Percentiles rank a stretch among this genome's conserved stretches.
These are phyloP conservation scores for Pseudachorutes palmiensis DNA, from an alignment of 1,140 invertebrate genomes.

Conservation along the genomic window DNA sequence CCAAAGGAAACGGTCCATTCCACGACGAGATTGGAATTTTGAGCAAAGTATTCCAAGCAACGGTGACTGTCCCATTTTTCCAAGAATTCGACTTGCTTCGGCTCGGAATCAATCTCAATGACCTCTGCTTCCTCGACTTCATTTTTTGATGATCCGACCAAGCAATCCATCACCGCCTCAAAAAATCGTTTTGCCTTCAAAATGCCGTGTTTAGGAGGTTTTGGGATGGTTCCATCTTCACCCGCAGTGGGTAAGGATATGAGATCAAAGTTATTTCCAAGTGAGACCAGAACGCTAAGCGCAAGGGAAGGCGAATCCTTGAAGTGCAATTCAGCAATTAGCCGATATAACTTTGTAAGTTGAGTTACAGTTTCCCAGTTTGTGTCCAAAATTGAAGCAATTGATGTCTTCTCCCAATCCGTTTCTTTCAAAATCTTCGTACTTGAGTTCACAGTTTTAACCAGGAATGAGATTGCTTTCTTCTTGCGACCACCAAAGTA, in stretches of 20 bases:
- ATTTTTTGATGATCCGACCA: neutral
- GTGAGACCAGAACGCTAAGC: slow-evolving; percentile 16
- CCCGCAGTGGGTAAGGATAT: slow-evolving; percentile 8
- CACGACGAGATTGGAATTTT: slow-evolving; percentile 27
- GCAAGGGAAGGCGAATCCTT: slow-evolving; percentile 14
- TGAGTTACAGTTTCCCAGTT: slow-evolving; percentile 25
- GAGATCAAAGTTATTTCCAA: slow-evolving; percentile 30
- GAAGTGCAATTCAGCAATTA: slow-evolving; percentile 29
- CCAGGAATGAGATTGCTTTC: slow-evolving; percentile 25
- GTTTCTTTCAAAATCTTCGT: slow-evolving; percentile 2
- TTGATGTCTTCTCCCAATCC: neutral
- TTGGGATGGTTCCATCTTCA: neutral
- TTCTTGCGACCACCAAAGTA: slow-evolving; percentile 29
- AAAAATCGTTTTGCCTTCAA: slow-evolving; percentile 31
- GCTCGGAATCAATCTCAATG: neutral
- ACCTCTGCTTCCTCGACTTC: neutral
- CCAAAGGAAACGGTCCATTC: slow-evolving; percentile 30
- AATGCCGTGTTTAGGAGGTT: slow-evolving; percentile 17
- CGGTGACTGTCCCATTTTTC: slow-evolving; percentile 26
- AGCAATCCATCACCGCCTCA: slow-evolving; percentile 21
- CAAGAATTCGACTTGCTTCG: neutral
- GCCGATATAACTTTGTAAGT: slow-evolving; percentile 27
- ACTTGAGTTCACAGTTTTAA: slow-evolving; percentile 29
- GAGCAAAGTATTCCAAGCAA: slow-evolving; percentile 29
- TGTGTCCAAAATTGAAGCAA: slow-evolving; percentile 8